Evolutionary conservation across 2,888 invertebrate species (phyloP).

Genomic region (Amphipoea oculea): DNA sequence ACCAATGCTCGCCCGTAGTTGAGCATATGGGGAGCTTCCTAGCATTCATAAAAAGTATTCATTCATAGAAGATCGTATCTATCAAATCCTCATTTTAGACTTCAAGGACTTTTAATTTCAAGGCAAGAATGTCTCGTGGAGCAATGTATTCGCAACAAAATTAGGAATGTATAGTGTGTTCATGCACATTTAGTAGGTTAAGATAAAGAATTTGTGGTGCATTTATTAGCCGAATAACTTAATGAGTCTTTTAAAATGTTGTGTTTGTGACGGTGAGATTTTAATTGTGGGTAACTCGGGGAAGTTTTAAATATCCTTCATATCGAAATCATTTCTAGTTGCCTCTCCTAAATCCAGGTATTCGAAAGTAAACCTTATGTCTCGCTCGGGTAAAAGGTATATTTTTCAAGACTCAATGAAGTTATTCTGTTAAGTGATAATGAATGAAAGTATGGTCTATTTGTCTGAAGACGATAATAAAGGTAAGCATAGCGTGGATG

Average conservation of each 20-base stretch:
- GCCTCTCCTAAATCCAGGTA: background rate
- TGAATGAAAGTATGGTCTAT: conserved; percentile 34
- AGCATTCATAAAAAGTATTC: background rate
- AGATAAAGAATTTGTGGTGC: conserved; percentile 42
- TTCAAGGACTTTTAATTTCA: conserved; percentile 1
- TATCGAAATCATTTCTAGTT: background rate
- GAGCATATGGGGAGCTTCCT: background rate
- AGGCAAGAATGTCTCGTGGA: conserved; percentile 51
- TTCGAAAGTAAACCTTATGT: conserved; percentile 1
- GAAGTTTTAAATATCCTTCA: background rate
- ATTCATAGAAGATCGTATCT: conserved; percentile 10
- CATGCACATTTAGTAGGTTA: conserved; percentile 18
- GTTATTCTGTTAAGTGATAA: conserved; percentile 45
- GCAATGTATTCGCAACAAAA: conserved; percentile 53
- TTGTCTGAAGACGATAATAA: conserved; percentile 35
- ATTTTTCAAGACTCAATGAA: conserved; percentile 14
- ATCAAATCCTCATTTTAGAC: conserved; percentile 19
- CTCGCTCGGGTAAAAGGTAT: background rate
- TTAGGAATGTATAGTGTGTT: conserved; percentile 43
- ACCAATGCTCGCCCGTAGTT: background rate
- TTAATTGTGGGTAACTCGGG: background rate
- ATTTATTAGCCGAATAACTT: conserved; percentile 50
- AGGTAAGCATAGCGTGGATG: conserved; percentile 51
- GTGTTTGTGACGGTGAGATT: background rate
- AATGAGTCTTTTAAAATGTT: background rate